Percentiles rank a stretch among this genome's conserved stretches.
Evolutionary conservation across 2,888 invertebrate species (phyloP).

Genomic region (Pedicia rivosa): DNA sequence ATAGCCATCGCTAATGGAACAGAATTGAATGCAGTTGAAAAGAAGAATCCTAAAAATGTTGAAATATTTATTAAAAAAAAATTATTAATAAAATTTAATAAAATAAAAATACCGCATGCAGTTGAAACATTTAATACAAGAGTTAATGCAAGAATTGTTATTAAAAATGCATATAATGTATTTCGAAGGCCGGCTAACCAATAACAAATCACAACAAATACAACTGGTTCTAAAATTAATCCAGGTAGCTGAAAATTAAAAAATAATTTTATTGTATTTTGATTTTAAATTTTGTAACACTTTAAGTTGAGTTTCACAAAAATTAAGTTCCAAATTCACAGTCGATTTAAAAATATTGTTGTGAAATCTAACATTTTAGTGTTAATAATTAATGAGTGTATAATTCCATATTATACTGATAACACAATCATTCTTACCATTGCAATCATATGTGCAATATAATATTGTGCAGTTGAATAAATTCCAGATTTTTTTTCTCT

Average conservation of each 20-base stretch:
- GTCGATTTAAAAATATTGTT: no score
- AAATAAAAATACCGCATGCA: no score
- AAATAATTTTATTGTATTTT: not conserved
- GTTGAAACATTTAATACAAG: constrained; percentile 60
- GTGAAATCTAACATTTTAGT: no score
- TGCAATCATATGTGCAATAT: constrained; percentile 59
- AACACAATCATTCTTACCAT: constrained; percentile 40
- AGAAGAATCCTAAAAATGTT: constrained; percentile 51
- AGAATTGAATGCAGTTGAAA: constrained; percentile 68
- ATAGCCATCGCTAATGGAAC: constrained; percentile 68
- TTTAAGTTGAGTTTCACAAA: no score
- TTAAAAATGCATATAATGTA: constrained; percentile 48
- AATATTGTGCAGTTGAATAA: constrained; percentile 66
- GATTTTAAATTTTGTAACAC: no score
- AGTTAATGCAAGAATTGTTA: constrained; percentile 52
- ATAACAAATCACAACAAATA: constrained; percentile 71
- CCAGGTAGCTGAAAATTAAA: constrained; percentile 53
- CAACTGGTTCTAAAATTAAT: constrained; percentile 61
- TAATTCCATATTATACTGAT: constrained; percentile 12
- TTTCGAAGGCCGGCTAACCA: constrained; percentile 69
- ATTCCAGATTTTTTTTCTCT: constrained; percentile 71
- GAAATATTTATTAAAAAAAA: not conserved
- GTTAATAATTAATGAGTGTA: not conserved
- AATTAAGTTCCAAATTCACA: no score
- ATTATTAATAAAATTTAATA: no score